These are phyloP conservation scores for Lepidocyrtinus sp. DNA, from an alignment of 2,888 invertebrate species.

Conservation along the genomic window DNA sequence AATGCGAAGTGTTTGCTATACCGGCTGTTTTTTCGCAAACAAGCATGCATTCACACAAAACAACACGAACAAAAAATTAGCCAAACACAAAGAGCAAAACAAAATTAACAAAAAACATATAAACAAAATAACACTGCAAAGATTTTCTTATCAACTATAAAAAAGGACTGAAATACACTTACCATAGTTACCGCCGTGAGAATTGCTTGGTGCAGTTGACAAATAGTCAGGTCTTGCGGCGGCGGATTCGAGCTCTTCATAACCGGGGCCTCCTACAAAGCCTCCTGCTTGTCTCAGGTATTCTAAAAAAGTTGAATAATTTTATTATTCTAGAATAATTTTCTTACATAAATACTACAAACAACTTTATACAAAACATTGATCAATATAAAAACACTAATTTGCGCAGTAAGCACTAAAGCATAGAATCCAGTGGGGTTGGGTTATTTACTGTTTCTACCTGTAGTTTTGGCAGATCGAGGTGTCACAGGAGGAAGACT, in stretches of 20 bases:
- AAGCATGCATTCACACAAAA: constrained; percentile 30
- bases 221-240: constrained; percentile 70
- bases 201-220: constrained; percentile 64
- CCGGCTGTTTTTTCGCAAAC: constrained; percentile 22
- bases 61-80: constrained; percentile 24
- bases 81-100: constrained; percentile 42
- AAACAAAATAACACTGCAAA: background rate
- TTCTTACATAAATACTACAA: background rate
- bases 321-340: background rate
- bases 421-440: background rate
- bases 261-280: constrained; percentile 75
- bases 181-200: constrained; percentile 69
- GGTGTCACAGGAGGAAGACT: constrained; percentile 72
- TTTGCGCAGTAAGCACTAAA: background rate
- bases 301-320: constrained; percentile 71
- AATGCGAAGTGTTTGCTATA: constrained; percentile 66
- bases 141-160: too few species aligned
- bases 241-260: constrained; percentile 78
- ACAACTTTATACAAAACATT: constrained; percentile 4
- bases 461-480: constrained; percentile 72
- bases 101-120: constrained; percentile 17
- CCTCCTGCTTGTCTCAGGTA: constrained; percentile 76
- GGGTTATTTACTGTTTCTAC: constrained; percentile 44
- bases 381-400: background rate
- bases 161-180: constrained; percentile 32